phyloP scores from a whole-genome alignment of 2,113 vertebrate genomes.

The Grammomys surdaster region DNA sequence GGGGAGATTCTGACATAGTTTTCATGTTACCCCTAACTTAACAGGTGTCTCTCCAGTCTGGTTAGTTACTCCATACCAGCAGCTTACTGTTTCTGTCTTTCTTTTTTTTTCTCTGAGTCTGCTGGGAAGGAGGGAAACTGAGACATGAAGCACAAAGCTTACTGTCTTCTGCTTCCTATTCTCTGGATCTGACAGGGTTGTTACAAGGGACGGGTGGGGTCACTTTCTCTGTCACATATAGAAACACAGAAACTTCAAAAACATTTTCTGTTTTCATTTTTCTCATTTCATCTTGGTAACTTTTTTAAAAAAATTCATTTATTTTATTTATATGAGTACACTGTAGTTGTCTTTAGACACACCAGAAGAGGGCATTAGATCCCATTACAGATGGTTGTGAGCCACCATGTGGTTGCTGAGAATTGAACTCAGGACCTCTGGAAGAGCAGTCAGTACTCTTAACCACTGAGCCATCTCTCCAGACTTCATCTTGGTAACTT shows the following conservation, averaged over 20 bases:
- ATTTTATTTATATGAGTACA: too few species aligned
- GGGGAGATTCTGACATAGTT: neutral
- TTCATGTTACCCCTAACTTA: neutral
- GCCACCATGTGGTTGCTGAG: too few species aligned
- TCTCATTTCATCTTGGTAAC: constrained; percentile 11
- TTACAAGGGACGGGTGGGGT: neutral
- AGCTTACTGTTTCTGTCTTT: too few species aligned
- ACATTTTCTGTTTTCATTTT: neutral
- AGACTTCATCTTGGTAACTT: constrained; percentile 6
- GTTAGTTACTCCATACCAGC: neutral
- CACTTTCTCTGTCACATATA: neutral
- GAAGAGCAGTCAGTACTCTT: too few species aligned
- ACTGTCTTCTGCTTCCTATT: neutral
- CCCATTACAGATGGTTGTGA: too few species aligned
- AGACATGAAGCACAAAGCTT: neutral
- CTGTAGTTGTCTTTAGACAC: too few species aligned
- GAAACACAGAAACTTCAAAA: neutral
- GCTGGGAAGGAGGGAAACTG: neutral
- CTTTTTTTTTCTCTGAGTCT: neutral
- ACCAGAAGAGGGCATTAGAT: too few species aligned
- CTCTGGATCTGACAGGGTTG: neutral
- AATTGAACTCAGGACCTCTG: too few species aligned
- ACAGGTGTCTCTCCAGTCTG: neutral
- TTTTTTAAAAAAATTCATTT: neutral
- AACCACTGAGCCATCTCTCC: too few species aligned